Evolutionary conservation across 2,888 invertebrate genomes (phyloP), one percentile per base, ranked within the genome.

Genomic region (Ichneumoninae sp.): DNA sequence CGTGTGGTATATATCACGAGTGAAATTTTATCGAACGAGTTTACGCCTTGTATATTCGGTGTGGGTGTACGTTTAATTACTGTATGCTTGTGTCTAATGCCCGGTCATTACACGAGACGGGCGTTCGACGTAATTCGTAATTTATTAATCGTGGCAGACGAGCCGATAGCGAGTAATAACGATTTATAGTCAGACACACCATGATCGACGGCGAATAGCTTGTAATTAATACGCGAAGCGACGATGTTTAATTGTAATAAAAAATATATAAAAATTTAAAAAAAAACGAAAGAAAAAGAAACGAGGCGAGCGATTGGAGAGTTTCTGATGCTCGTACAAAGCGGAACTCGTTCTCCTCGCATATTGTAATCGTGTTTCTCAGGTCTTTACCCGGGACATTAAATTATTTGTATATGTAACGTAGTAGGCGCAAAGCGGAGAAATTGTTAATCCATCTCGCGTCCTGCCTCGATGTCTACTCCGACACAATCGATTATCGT

Each of bases 261-360:
- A 47, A 19, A 47, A 47, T n/a, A 47, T 40, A 40, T 40, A 40
- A 40, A 40, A 40, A 33, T 40, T 40, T 8, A 60, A 47, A 57
- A 19, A 47, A 44, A 40, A 13, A 47, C 16, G 4, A 47, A 26
- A 22, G 16, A 6, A 71, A 57, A 71, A 71, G 26, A 77, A 52
- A 76, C 65, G 10, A 22, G 66, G 77, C 77, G 77, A 84, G 69
- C 72, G 78, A 74, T 84, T 69, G 72, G 70, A 52, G 78, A 80
- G 77, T 74, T 81, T 81, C 60, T 70, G 71, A 78, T 78, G 77
- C 80, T 83, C 74, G 77, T 78, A 84, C 81, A 74, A 81, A 81
- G 54, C 80, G 84, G 84, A 84, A 84, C 84, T 84, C 84, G 84
- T 84, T 81, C 69, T 84, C 84, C 84, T 84, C 84, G 84, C 84